These are phyloP conservation scores for Neodiprion pinetum DNA, from an alignment of 1,140 invertebrate species.

Conservation along the genomic window DNA sequence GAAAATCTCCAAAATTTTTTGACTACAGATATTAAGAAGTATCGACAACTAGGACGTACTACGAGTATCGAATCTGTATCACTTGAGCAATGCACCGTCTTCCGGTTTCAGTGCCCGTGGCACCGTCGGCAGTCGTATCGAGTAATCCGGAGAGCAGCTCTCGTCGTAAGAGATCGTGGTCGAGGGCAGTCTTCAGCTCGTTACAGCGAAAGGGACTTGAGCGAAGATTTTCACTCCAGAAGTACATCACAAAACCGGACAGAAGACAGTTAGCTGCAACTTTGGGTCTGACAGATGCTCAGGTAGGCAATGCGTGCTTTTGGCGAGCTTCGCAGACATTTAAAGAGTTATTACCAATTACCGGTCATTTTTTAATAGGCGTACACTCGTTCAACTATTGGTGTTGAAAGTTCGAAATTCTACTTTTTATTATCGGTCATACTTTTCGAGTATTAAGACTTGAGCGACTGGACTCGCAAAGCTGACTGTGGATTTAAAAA, in stretches of 20 bases:
- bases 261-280: constrained; percentile 89
- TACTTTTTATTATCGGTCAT: not conserved
- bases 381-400: constrained; percentile 57
- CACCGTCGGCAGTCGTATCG: constrained; percentile 22
- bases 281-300: constrained; percentile 88
- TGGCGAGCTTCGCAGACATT: not conserved
- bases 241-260: constrained; percentile 95
- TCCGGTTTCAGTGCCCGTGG: constrained; percentile 29
- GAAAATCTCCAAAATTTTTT: no score
- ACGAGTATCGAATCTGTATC: no score
- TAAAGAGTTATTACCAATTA: constrained; percentile 63
- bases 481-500: not conserved
- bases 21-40: no score
- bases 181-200: constrained; percentile 92
- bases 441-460: no score
- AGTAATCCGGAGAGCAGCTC: constrained; percentile 38
- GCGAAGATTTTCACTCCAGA: constrained; percentile 88
- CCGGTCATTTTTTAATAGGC: constrained; percentile 42
- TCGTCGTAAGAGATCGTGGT: constrained; percentile 90
- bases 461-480: not conserved
- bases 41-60: no score
- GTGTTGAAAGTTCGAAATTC: constrained; percentile 13
- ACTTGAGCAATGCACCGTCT: not conserved
- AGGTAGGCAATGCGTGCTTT: constrained; percentile 59
- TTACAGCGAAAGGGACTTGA: constrained; percentile 90